Evolutionary conservation across 2,113 vertebrate species (phyloP).

Genomic region (Chiloscyllium plagiosum): DNA sequence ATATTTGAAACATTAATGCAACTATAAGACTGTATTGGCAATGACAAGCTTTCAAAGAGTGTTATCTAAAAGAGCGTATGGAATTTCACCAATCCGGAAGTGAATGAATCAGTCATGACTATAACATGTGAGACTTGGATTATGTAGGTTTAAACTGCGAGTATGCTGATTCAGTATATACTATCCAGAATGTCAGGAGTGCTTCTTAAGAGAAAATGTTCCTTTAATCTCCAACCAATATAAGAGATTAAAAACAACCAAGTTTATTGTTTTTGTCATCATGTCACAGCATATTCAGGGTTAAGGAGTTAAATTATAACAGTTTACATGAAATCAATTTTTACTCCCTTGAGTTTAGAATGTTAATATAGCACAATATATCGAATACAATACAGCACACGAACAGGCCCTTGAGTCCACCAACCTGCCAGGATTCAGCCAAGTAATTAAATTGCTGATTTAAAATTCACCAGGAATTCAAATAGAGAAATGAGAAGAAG

Average conservation of each 20-base stretch:
- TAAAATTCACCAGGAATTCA: background rate
- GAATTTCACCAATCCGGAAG: background rate
- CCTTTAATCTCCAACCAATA: too few species aligned
- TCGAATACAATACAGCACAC: too few species aligned
- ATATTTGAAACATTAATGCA: background rate
- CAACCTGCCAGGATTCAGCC: too few species aligned
- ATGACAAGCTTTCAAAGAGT: background rate
- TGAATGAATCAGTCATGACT: background rate
- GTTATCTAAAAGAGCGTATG: background rate
- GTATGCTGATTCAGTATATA: background rate
- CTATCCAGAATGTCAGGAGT: background rate
- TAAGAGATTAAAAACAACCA: background rate
- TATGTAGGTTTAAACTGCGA: background rate
- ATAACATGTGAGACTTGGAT: too few species aligned
- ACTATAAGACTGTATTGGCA: background rate
- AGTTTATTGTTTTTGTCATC: background rate
- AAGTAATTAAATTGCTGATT: background rate
- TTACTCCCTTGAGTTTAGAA: background rate
- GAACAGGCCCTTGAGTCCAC: too few species aligned
- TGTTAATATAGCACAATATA: background rate
- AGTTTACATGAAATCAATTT: background rate
- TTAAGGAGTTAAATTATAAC: too few species aligned
- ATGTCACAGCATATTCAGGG: background rate
- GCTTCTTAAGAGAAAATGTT: too few species aligned
- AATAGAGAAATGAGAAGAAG: too few species aligned